Evolutionary conservation across 1,140 invertebrate genomes (phyloP), one percentile per base, ranked within the genome.

Genomic region (Pogonus chalceus): DNA sequence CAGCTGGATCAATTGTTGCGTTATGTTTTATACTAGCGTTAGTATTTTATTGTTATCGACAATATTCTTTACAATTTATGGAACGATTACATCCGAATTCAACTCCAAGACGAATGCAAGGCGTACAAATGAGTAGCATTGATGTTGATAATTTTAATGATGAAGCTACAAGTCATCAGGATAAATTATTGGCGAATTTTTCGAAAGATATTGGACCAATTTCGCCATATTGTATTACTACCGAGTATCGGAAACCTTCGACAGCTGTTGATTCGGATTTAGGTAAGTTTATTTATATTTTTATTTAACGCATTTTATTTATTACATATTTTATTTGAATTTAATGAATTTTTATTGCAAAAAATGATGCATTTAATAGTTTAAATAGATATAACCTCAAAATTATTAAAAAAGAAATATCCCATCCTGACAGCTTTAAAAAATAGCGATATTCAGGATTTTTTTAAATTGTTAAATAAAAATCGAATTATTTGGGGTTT

Each of bases 231-330:
- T 81, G 88, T 43, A 83, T 94, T 37, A 83, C 89, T 12, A 88
- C 88, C 0, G 79, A 77, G 1, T 92, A 93, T 63, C 76, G 88
- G 24, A 75, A 90, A 39, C 84, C 85, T 12, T 84, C 87, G 4
- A 82, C 85, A 16, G 82, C 85, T 7, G 87, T 86, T 2, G 90
- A 92, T 60, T 92, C 89, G 23, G 92, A 96, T 72, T 90, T 94
- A 67, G 92, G 92, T 1, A n/a, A n/a, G n/a, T n/a, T n/a, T n/a
- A n/a, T n/a, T n/a, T n/a, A n/a, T n/a, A n/a, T n/a, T n/a, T n/a
- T n/a, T n/a, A n/a, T n/a, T n/a, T n/a, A n/a, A n/a, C n/a, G n/a
- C n/a, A n/a, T n/a, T n/a, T n/a, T n/a, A n/a, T n/a, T n/a, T n/a
- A n/a, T n/a, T n/a, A n/a, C n/a, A n/a, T n/a, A n/a, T n/a, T n/a